Evolutionary conservation across 2,113 vertebrate species (phyloP).

Genomic region (Rana temporaria): DNA sequence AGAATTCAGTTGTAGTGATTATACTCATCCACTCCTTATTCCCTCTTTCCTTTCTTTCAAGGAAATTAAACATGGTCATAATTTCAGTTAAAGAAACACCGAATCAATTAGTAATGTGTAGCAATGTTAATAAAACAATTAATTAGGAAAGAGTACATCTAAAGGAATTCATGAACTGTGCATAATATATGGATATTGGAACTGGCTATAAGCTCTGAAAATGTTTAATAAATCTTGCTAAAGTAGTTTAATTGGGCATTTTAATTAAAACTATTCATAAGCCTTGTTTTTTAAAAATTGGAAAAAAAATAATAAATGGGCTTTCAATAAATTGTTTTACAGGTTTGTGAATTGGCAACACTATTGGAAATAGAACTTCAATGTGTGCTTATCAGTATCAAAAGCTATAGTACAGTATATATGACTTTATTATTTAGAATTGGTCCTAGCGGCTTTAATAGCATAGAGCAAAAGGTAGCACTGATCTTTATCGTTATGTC

Average conservation of each 20-base stretch:
- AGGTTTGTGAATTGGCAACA: slow-evolving; percentile 8
- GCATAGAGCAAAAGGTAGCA: too few species aligned
- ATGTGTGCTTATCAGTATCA: slow-evolving; percentile 14
- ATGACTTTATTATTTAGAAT: too few species aligned
- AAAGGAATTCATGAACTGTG: slow-evolving; percentile 11
- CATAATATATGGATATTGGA: slow-evolving; percentile 24
- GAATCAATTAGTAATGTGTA: slow-evolving; percentile 18
- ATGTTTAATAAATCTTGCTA: slow-evolving; percentile 42
- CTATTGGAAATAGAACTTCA: slow-evolving; percentile 17
- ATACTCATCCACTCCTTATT: background rate
- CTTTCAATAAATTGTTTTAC: slow-evolving; percentile 40
- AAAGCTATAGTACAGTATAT: too few species aligned
- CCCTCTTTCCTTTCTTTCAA: background rate
- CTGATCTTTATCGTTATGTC: too few species aligned
- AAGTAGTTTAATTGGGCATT: slow-evolving; percentile 51
- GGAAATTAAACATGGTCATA: background rate
- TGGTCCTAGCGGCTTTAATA: too few species aligned
- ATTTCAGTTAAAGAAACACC: slow-evolving; percentile 8
- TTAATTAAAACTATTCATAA: slow-evolving; percentile 48
- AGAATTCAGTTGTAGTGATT: too few species aligned
- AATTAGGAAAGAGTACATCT: slow-evolving; percentile 29
- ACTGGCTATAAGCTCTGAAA: slow-evolving; percentile 28
- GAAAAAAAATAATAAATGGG: slow-evolving; percentile 17
- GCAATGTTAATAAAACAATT: slow-evolving; percentile 31
- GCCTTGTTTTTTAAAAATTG: slow-evolving; percentile 35